Evolutionary conservation across 2,797 vertebrate genomes (phyloP).

Genomic region (Diceros bicornis): DNA sequence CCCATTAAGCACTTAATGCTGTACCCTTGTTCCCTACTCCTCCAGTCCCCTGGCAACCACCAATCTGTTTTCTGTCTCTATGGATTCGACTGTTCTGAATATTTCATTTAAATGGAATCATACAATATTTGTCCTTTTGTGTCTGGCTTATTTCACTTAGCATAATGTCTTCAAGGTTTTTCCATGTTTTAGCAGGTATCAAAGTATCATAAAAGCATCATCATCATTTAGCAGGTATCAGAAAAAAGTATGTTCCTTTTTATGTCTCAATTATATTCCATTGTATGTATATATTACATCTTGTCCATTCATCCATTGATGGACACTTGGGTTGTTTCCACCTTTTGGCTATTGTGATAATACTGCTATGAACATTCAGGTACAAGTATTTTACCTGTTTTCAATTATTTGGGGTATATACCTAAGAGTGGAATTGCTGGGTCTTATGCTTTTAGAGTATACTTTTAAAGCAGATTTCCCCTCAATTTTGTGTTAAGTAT

Average conservation of each 20-base stretch:
- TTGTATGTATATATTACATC: background rate
- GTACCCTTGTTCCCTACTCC: too few species aligned
- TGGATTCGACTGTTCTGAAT: background rate
- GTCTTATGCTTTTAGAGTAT: background rate
- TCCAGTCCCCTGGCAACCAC: background rate
- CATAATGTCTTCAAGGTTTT: background rate
- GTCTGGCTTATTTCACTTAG: background rate
- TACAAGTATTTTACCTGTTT: background rate
- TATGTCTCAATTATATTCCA: background rate
- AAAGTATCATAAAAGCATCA: too few species aligned
- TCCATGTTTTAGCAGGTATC: background rate
- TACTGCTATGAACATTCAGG: background rate
- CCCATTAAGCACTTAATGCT: too few species aligned
- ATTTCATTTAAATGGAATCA: background rate
- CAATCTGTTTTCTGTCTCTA: background rate
- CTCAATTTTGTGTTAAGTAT: background rate
- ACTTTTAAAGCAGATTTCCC: background rate
- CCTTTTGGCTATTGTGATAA: background rate
- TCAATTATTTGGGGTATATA: background rate
- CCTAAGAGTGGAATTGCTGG: background rate
- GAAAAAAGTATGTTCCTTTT: background rate
- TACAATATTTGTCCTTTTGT: background rate
- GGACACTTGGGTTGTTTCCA: background rate
- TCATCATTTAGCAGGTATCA: background rate
- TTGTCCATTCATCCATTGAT: background rate